Evolutionary conservation across 1,140 invertebrate genomes (phyloP).

Genomic region (Sycophaga agraensis): DNA sequence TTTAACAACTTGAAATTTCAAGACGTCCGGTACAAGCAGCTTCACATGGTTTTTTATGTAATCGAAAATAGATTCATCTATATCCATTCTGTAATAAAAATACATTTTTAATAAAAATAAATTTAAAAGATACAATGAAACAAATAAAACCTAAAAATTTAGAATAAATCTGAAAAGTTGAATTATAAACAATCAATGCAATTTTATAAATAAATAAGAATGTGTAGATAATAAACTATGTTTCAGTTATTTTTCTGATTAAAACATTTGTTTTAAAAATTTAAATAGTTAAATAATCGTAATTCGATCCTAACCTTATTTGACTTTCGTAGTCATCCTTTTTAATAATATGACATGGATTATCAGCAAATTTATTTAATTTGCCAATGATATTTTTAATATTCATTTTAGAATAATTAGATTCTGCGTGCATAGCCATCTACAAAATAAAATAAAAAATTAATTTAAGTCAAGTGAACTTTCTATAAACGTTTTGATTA

Average conservation of each 20-base stretch:
- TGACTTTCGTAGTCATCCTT: background rate
- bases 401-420: conserved; percentile 32
- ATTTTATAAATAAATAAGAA: no score
- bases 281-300: no score
- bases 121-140: no score
- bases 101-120: background rate
- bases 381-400: conserved; percentile 44
- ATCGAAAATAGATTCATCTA: conserved; percentile 35
- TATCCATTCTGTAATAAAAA: conserved; percentile 36
- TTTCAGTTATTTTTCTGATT: no score
- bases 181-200: no score
- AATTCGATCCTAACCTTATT: no score
- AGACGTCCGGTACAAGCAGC: conserved; percentile 30
- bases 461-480: no score
- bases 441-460: conserved; percentile 1
- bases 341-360: conserved; percentile 51
- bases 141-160: no score
- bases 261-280: no score
- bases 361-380: conserved; percentile 44
- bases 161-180: conserved; percentile 15
- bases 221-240: no score
- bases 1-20: conserved; percentile 23
- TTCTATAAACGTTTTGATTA: no score
- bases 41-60: conserved; percentile 37
- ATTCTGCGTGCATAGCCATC: background rate